phyloP scores from a whole-genome alignment of 2,888 invertebrate species.

The Phrixothrix hirtus region DNA sequence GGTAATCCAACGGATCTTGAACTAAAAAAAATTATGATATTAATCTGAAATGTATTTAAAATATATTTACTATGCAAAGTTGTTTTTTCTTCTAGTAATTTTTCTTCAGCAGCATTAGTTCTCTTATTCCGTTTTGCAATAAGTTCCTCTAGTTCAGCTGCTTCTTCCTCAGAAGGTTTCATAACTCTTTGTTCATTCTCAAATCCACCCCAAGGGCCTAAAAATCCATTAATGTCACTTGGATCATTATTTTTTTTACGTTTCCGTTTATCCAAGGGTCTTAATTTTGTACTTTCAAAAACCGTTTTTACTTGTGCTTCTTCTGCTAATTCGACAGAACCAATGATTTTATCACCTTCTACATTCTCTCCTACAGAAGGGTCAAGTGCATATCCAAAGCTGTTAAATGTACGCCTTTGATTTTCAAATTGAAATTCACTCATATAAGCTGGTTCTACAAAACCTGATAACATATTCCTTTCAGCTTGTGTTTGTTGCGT shows the following conservation, averaged over 20 bases:
- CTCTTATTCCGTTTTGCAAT: conserved; percentile 88
- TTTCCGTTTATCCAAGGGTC: conserved; percentile 79
- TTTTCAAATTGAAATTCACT: conserved; percentile 98
- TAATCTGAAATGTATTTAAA: no score
- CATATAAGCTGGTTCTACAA: conserved; percentile 92
- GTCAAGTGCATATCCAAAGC: conserved; percentile 94
- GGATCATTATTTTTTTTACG: conserved; percentile 87
- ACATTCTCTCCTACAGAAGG: conserved; percentile 74
- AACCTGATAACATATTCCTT: conserved; percentile 92
- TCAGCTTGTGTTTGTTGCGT: conserved; percentile 85
- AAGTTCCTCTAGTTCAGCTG: conserved; percentile 92
- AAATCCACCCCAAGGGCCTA: conserved; percentile 97
- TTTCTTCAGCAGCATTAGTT: conserved; percentile 85
- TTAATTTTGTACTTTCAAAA: conserved; percentile 79
- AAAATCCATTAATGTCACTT: conserved; percentile 89
- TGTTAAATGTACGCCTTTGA: conserved; percentile 90
- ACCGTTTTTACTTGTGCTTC: conserved; percentile 83
- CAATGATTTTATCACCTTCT: conserved; percentile 55
- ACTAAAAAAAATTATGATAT: conserved; percentile 64
- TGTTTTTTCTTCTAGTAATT: conserved; percentile 92
- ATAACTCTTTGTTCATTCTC: conserved; percentile 86
- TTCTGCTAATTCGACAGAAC: conserved; percentile 70
- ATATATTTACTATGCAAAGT: conserved; percentile 80
- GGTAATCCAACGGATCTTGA: conserved; percentile 92
- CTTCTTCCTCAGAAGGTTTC: conserved; percentile 91